Conservation (phyloP, 2,888 invertebrate genomes). For the Megaustenia siamemsis region DNA sequence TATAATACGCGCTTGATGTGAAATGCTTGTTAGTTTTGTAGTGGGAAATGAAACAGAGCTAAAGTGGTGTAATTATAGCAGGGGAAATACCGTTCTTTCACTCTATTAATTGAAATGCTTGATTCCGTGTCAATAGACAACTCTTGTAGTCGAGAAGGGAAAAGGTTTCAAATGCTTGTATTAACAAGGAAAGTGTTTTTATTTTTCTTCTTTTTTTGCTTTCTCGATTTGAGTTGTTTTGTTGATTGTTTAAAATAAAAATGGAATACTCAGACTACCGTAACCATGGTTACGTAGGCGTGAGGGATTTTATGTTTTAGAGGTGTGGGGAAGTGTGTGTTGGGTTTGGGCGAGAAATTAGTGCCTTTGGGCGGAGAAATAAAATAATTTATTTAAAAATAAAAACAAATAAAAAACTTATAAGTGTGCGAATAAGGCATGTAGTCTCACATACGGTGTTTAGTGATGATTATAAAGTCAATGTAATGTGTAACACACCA, state of each 20-base stretch:
- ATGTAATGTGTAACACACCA: no score
- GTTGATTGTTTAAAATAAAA: neutral
- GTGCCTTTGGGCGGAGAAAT: no score
- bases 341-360: no score
- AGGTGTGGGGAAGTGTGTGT: no score
- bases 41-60: constrained; percentile 11
- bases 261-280: neutral
- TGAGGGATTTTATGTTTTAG: neutral
- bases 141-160: neutral
- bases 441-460: no score
- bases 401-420: no score
- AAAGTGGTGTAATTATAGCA: constrained; percentile 37
- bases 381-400: no score
- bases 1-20: constrained; percentile 42
- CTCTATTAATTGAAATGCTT: constrained; percentile 42
- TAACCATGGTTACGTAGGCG: neutral
- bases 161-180: neutral
- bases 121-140: constrained; percentile 33
- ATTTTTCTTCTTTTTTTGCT: no score
- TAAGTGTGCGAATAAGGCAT: no score
- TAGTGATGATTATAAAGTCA: no score
- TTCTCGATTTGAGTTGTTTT: constrained; percentile 5
- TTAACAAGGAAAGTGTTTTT: constrained; percentile 30
- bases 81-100: constrained; percentile 5
- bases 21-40: constrained; percentile 39